phyloP scores from a whole-genome alignment of 2,113 vertebrate genomes.

The Lepus americanus region DNA sequence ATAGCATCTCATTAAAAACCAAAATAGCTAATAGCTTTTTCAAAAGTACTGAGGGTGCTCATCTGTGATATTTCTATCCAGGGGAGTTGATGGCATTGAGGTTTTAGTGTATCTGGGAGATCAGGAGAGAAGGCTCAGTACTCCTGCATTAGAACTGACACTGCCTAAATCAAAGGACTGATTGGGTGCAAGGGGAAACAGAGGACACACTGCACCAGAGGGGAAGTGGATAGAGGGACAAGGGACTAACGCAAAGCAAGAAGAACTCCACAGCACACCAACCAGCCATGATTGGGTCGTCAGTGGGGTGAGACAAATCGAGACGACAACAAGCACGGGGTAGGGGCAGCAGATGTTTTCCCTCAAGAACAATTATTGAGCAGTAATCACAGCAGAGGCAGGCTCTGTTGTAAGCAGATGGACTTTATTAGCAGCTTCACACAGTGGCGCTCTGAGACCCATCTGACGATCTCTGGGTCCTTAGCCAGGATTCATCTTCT shows the following conservation, averaged over 20 bases:
- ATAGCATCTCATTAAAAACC: not conserved
- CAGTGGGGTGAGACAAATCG: not conserved
- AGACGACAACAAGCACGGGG: not conserved
- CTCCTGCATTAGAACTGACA: not conserved
- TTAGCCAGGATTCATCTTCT: not conserved
- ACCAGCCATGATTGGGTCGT: fast-evolving
- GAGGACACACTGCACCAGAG: not conserved
- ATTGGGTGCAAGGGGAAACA: not conserved
- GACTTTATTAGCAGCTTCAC: slow-evolving; percentile 34
- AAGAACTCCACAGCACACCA: fast-evolving
- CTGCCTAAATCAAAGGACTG: not conserved
- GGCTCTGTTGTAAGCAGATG: slow-evolving; percentile 52
- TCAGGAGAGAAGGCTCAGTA: not conserved
- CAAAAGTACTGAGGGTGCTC: not conserved
- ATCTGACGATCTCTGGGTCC: not conserved
- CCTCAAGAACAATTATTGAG: slow-evolving; percentile 50
- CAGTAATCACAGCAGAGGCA: slow-evolving; percentile 7
- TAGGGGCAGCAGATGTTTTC: slow-evolving; percentile 47
- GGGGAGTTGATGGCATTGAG: not conserved
- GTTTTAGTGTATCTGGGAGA: not conserved
- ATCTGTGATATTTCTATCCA: not conserved
- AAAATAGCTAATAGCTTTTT: not conserved
- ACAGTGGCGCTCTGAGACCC: not conserved
- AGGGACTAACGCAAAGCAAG: not conserved
- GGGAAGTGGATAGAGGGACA: not conserved